Evolutionary conservation across 92 coral and sea anemone species (phyloP).

Genomic region (Zoanthus solanderi): DNA sequence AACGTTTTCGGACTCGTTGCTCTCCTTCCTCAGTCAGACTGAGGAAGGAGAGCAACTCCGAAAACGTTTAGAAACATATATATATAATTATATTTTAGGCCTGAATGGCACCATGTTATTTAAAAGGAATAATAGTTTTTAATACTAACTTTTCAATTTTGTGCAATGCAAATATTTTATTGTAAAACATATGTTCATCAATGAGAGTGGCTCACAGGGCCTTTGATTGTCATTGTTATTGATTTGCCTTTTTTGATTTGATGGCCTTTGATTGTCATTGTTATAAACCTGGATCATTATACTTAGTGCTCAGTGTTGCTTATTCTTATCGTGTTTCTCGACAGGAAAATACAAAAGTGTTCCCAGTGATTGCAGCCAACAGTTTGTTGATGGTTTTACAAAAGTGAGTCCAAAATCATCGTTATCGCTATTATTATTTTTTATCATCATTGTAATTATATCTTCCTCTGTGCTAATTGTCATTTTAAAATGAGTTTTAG

Average conservation of each 20-base stretch:
- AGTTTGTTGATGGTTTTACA: slow-evolving; percentile 57
- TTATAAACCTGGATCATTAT: neutral
- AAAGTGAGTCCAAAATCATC: slow-evolving; percentile 37
- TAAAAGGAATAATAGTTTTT: no score
- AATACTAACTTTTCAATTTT: no score
- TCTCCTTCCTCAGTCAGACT: no score
- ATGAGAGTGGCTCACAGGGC: neutral
- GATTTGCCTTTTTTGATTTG: no score
- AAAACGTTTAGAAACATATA: no score
- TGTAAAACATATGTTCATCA: no score
- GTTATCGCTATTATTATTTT: neutral
- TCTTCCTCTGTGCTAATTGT: neutral
- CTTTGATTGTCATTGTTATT: neutral
- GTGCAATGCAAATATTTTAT: no score
- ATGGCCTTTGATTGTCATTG: neutral
- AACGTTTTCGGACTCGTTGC: no score
- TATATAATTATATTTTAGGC: no score
- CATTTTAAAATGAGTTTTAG: neutral
- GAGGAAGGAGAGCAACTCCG: no score
- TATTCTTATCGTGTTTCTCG: neutral
- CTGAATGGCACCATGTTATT: no score
- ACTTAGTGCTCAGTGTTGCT: neutral
- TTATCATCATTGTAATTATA: neutral
- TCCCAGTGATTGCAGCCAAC: slow-evolving; percentile 63
- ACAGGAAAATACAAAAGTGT: slow-evolving; percentile 59